These are phyloP conservation scores for Eretmocerus hayati DNA, from an alignment of 2,888 invertebrate species.

Conservation along the genomic window DNA sequence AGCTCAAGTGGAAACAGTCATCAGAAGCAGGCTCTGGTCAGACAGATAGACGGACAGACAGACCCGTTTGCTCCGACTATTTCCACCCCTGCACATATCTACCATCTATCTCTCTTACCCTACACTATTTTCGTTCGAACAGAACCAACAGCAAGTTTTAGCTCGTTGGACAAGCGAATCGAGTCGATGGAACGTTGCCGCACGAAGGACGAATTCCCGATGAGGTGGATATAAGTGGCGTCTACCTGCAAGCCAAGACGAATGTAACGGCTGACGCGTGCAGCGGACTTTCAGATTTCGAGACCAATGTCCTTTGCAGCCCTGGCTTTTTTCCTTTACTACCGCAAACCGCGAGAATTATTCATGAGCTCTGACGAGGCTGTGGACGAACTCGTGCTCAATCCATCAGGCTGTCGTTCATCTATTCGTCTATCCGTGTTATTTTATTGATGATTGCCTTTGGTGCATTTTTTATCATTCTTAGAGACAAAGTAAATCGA, in stretches of 20 bases:
- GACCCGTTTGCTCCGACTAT: not conserved
- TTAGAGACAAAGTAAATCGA: too few relatives aligned
- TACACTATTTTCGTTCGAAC: too few relatives aligned
- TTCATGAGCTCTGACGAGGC: too few relatives aligned
- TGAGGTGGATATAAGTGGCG: constrained; percentile 10
- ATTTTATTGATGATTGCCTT: too few relatives aligned
- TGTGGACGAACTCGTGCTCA: too few relatives aligned
- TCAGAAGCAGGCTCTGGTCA: not conserved
- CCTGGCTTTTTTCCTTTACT: too few relatives aligned
- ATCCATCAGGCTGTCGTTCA: not conserved
- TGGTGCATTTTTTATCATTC: too few relatives aligned
- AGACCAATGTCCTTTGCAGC: constrained; percentile 25
- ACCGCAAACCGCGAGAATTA: constrained; percentile 28
- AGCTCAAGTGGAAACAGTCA: constrained; percentile 10
- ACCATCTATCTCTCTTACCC: too few relatives aligned
- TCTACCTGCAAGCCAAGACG: constrained; percentile 19
- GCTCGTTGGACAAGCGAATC: not conserved
- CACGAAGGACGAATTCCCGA: constrained; percentile 12
- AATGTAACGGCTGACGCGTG: constrained; percentile 14
- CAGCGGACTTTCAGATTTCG: constrained; percentile 26
- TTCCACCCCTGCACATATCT: too few relatives aligned
- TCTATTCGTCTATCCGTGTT: not conserved
- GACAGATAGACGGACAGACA: not conserved
- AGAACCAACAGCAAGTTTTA: too few relatives aligned
- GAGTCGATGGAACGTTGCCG: not conserved